Conservation (phyloP, 2,888 invertebrate species). For the Melipona beecheii region DNA sequence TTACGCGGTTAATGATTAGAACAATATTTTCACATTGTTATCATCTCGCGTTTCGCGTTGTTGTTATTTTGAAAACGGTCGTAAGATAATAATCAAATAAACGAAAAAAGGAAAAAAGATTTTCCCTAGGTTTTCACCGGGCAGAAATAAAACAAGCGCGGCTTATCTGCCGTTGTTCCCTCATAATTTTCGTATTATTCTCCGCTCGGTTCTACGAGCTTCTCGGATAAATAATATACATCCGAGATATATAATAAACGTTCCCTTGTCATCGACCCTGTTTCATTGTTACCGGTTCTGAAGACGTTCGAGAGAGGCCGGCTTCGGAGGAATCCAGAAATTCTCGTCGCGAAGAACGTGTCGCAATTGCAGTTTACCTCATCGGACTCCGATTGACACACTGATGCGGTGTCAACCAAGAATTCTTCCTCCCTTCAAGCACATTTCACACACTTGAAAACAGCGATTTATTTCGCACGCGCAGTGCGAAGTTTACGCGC, state of each 20-base stretch:
- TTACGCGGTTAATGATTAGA: too few species aligned
- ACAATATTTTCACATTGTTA: too few species aligned
- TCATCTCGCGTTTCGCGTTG: too few species aligned
- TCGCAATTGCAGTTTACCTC: constrained; percentile 47
- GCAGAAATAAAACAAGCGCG: neutral
- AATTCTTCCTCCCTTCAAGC: neutral
- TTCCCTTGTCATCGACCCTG: neutral
- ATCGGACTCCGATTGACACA: constrained; percentile 44
- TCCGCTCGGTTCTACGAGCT: neutral
- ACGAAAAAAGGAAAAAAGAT: too few species aligned
- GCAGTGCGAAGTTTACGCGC: too few species aligned
- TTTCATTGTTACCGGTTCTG: constrained; percentile 41
- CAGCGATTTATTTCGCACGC: too few species aligned
- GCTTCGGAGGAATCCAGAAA: constrained; percentile 42
- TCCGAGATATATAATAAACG: neutral
- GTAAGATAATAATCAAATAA: too few species aligned
- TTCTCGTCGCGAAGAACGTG: constrained; percentile 23
- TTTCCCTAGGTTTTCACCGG: too few species aligned
- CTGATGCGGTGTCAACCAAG: constrained; percentile 41
- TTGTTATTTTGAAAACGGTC: too few species aligned
- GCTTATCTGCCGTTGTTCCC: neutral
- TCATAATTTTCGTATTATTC: neutral
- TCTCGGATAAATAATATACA: neutral
- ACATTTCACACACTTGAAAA: neutral
- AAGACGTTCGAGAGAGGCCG: neutral